phyloP scores from a whole-genome alignment of 1,140 invertebrate species.

The Trypoxylus dichotomus region DNA sequence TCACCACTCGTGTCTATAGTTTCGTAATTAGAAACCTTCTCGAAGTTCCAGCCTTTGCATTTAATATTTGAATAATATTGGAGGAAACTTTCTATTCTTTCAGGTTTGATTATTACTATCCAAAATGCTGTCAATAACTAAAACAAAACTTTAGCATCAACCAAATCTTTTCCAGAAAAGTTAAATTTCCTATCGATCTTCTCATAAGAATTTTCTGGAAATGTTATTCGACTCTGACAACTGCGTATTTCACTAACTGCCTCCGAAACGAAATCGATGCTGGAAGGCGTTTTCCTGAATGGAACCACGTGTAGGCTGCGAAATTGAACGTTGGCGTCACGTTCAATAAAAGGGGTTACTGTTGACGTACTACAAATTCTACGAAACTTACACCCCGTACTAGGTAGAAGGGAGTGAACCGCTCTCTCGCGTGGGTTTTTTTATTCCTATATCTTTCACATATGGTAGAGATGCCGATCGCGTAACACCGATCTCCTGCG shows the following conservation, averaged over 20 bases:
- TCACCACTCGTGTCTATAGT: too few species aligned
- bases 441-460: background rate
- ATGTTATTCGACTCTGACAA: background rate
- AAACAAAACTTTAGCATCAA: too few species aligned
- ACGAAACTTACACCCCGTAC: background rate
- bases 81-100: too few species aligned
- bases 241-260: background rate
- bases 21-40: too few species aligned
- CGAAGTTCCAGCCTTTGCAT: too few species aligned
- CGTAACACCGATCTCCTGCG: too few species aligned
- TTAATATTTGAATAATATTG: too few species aligned
- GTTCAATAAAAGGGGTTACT: constrained; percentile 7
- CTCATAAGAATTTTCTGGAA: background rate
- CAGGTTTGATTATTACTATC: too few species aligned
- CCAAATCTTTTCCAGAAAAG: too few species aligned
- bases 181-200: too few species aligned
- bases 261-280: background rate
- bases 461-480: background rate
- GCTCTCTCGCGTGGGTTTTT: background rate
- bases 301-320: constrained; percentile 11
- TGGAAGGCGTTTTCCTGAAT: constrained; percentile 11
- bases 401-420: background rate
- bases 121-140: too few species aligned
- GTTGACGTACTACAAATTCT: background rate
- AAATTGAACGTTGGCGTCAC: constrained; percentile 4